These are phyloP conservation scores for Pseudorasbora parva DNA, from an alignment of 2,113 vertebrate species.

Conservation along the genomic window DNA sequence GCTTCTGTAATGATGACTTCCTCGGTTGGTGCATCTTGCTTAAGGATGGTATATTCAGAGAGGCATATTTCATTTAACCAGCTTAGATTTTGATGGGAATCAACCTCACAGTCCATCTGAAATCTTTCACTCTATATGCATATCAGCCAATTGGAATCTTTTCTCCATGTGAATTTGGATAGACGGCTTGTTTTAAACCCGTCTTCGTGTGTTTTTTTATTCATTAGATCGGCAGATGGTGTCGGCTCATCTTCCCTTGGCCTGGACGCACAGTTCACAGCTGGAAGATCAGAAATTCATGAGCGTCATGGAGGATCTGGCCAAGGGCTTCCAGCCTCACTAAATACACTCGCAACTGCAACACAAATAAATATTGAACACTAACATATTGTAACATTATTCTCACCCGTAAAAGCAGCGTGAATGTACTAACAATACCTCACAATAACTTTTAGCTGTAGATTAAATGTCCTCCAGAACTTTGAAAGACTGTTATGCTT, in stretches of 20 bases:
- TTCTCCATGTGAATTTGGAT: not conserved
- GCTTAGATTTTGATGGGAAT: too few relatives aligned
- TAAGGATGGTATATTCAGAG: not conserved
- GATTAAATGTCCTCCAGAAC: not conserved
- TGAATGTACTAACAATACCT: conserved; percentile 5
- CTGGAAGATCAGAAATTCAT: conserved; percentile 80
- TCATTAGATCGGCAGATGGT: conserved; percentile 73
- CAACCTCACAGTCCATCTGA: too few relatives aligned
- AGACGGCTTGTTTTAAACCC: not conserved
- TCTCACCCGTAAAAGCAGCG: conserved; percentile 10
- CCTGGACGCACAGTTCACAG: conserved; percentile 77
- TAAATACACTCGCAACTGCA: conserved; percentile 57
- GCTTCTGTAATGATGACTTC: not conserved
- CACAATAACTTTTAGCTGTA: conserved; percentile 6
- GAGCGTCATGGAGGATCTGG: conserved; percentile 77
- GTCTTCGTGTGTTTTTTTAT: conserved; percentile 13
- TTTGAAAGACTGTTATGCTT: not conserved
- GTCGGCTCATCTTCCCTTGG: conserved; percentile 77
- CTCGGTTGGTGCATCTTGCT: not conserved
- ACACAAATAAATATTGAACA: not conserved
- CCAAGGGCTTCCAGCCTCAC: conserved; percentile 77
- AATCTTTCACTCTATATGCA: not conserved
- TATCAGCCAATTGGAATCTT: not conserved
- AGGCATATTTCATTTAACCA: not conserved
- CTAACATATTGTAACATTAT: not conserved